Evolutionary conservation across 2,113 vertebrate genomes (phyloP).

Genomic region (Bubo blakistoni): DNA sequence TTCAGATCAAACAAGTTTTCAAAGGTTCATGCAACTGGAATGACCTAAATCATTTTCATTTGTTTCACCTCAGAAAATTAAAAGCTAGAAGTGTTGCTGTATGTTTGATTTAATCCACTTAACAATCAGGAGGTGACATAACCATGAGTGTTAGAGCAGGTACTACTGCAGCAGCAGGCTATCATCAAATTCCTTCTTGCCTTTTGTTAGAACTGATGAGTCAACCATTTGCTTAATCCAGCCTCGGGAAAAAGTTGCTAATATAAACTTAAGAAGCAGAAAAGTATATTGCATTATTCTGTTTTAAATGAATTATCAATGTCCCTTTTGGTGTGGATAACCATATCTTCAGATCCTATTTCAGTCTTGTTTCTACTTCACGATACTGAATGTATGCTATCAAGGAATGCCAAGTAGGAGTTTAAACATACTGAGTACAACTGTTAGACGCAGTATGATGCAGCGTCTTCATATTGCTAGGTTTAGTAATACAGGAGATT

Average conservation of each 20-base stretch:
- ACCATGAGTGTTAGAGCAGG: not conserved
- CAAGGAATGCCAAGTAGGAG: not conserved
- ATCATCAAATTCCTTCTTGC: not conserved
- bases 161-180: not conserved
- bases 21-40: not conserved
- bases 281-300: not conserved
- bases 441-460: not conserved
- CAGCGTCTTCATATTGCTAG: constrained; percentile 10
- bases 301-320: not conserved
- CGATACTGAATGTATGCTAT: not conserved
- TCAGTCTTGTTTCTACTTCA: not conserved
- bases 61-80: not conserved
- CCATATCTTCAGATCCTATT: not conserved
- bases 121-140: not conserved
- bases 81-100: not conserved
- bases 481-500: not conserved
- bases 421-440: not conserved
- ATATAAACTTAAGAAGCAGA: not conserved
- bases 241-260: not conserved
- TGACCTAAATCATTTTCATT: not conserved
- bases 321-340: not conserved
- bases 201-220: not conserved
- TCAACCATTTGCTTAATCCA: not conserved
- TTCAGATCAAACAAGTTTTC: not conserved
- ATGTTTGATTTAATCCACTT: not conserved